Evolutionary conservation across 2,113 vertebrate species (phyloP).

Genomic region (Cyrtonyx montezumae): DNA sequence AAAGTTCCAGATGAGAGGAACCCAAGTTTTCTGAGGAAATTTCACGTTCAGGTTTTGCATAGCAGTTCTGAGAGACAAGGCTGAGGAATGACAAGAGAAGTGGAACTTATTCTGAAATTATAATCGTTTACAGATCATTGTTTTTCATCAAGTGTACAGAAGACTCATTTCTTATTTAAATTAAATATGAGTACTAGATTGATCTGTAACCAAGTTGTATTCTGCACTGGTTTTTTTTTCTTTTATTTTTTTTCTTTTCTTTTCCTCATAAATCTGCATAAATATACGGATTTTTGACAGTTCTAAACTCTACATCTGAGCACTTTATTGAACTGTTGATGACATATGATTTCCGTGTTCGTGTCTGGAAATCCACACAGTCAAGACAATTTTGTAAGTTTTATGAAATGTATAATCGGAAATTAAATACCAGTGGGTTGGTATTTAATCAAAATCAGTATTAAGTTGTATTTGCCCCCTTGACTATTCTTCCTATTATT

Average conservation of each 20-base stretch:
- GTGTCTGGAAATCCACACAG: background rate
- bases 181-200: background rate
- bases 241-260: background rate
- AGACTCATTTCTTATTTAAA: background rate
- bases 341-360: background rate
- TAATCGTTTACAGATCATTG: background rate
- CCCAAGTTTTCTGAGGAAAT: fast-evolving
- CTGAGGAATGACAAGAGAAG: background rate
- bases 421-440: background rate
- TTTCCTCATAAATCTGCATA: background rate
- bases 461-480: background rate
- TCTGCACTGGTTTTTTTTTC: background rate
- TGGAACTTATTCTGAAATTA: background rate
- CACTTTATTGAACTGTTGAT: background rate
- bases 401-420: background rate
- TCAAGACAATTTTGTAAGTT: background rate
- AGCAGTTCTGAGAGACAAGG: background rate
- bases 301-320: background rate
- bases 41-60: background rate
- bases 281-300: background rate
- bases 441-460: background rate
- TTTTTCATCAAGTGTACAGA: background rate
- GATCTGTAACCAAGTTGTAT: background rate
- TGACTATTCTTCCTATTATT: background rate
- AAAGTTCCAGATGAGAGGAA: background rate